Base-by-base conservation (phyloP, 2,888 invertebrate species). In the Nebria brevicollis region DNA sequence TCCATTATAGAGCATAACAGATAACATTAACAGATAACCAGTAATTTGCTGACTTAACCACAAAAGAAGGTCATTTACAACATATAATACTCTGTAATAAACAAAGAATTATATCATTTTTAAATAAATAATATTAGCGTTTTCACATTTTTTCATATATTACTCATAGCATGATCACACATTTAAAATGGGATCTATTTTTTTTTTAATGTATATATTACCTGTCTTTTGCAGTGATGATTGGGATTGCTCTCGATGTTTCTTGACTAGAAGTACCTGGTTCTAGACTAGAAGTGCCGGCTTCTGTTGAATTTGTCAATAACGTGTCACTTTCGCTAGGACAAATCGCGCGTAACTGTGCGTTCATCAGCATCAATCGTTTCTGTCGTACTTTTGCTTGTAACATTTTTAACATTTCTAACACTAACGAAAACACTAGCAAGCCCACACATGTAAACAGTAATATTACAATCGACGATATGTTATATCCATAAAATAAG, bases 1-100 rank as follows among this genome's bases (percentile, higher is more conserved):
- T 41, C 91, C 93, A 88, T 94, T 94, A 88, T 92, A 95, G 13
- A 93, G 87, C 95, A 95, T 95, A n/a, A 94, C 93, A 41, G 92
- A 91, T 83, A 95, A 87, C 94, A 95, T 95, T 41, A 95, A 89
- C 77, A 94, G 87, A 88, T 94, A 94, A 41, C 94, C 93, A 73
- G 94, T 89, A 83, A 91, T 89, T 85, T 88, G 88, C 41, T 89
- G 83, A 42, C 85, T 78, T 54, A 89, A 82, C 89, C 89, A 89
- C 82, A 89, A 82, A 25, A 86, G 85, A 5, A 87, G 84, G 82
- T 89, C 88, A 76, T 86, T 85, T 10, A 87, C 84, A 83, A 87
- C 87, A 72, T 88, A 84, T 15, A 86, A 72, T 43, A 86, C 84
- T 84, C 89, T 89, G 77, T 83, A 88, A 87, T 72, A 77, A 77